A percentile compares a stretch with the other conserved stretches of the same genome.
Evolutionary conservation across 2,797 vertebrate genomes (phyloP).

Genomic region (Nannoperca australis): DNA sequence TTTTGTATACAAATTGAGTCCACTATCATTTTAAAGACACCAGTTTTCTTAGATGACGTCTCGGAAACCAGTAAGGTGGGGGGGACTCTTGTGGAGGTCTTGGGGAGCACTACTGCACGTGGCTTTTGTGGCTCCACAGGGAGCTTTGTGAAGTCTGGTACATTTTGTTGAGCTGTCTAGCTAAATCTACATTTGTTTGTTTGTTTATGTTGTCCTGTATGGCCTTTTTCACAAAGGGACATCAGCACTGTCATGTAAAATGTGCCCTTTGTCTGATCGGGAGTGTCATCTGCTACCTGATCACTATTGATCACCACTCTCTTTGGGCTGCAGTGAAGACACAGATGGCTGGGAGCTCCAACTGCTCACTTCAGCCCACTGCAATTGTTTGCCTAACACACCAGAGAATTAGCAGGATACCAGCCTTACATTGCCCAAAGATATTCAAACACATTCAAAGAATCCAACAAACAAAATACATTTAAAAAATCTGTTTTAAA

Average conservation of each 20-base stretch:
- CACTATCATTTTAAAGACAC: background rate
- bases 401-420: constrained; percentile 26
- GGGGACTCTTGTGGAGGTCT: too few relatives aligned
- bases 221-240: constrained; percentile 24
- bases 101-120: background rate
- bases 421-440: background rate
- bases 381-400: constrained; percentile 16
- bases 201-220: constrained; percentile 37
- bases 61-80: background rate
- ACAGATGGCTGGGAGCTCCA: constrained; percentile 79
- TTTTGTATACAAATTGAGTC: background rate
- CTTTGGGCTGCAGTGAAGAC: constrained; percentile 54
- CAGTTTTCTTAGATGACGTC: background rate
- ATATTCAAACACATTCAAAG: background rate
- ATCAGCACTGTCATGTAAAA: constrained; percentile 61
- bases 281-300: constrained; percentile 75
- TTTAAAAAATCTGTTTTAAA: background rate
- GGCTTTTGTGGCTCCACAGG: background rate
- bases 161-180: background rate
- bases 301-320: constrained; percentile 77
- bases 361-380: constrained; percentile 50
- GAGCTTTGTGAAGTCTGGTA: background rate
- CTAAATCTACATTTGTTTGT: constrained; percentile 4
- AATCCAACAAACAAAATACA: background rate
- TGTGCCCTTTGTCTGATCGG: constrained; percentile 61